A percentile compares a stretch with the other conserved stretches of the same genome.
These are phyloP conservation scores for Euproctis similis DNA, from an alignment of 2,888 invertebrate species.

Conservation along the genomic window DNA sequence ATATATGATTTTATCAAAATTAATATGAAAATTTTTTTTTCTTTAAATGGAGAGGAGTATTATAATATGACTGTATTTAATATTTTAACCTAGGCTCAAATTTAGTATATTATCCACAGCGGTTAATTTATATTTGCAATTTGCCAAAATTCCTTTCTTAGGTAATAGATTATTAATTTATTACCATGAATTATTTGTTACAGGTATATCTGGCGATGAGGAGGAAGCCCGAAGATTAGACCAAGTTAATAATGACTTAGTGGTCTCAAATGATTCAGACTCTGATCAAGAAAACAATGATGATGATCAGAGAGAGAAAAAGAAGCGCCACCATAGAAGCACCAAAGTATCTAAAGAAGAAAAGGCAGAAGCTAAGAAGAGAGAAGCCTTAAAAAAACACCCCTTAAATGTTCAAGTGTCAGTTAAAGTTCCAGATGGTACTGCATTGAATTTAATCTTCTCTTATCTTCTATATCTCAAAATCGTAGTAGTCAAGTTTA, in stretches of 20 bases:
- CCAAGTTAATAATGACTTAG: slow-evolving; percentile 69
- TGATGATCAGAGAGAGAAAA: slow-evolving; percentile 73
- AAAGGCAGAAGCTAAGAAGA: slow-evolving; percentile 81
- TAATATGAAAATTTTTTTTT: too few relatives aligned
- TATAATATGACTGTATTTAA: too few relatives aligned
- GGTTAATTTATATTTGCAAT: too few relatives aligned
- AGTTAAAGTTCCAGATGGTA: slow-evolving; percentile 79
- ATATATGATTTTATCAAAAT: too few relatives aligned
- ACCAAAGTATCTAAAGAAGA: slow-evolving; percentile 78
- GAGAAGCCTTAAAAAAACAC: slow-evolving; percentile 80
- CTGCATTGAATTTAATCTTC: slow-evolving; percentile 79
- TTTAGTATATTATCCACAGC: too few relatives aligned
- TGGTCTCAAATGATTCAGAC: slow-evolving; percentile 79
- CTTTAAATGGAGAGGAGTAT: too few relatives aligned
- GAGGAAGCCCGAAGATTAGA: slow-evolving; percentile 80
- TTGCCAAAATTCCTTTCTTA: too few relatives aligned
- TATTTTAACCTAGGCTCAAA: too few relatives aligned
- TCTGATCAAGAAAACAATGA: slow-evolving; percentile 79
- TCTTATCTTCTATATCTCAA: slow-evolving; percentile 82
- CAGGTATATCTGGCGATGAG: slow-evolving; percentile 79
- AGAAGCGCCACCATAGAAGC: slow-evolving; percentile 80
- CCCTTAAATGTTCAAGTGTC: slow-evolving; percentile 82
- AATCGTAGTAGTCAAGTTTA: slow-evolving; percentile 82
- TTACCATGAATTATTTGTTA: slow-evolving; percentile 16
- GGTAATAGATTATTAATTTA: too few relatives aligned